Base-by-base conservation (phyloP, 2,888 invertebrate genomes). In the Iselma pallidipennis region DNA sequence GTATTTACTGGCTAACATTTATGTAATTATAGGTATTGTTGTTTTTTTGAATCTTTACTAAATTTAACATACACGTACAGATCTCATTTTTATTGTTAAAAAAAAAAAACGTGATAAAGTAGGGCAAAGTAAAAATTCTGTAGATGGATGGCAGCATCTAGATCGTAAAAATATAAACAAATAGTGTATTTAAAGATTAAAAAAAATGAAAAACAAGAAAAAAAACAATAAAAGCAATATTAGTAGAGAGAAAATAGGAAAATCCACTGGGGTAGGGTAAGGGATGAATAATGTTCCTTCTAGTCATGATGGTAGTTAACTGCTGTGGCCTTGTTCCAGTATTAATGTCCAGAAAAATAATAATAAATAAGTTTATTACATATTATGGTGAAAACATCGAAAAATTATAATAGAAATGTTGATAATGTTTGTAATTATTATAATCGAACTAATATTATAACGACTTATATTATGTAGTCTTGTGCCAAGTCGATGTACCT, bases 401-500 rank as follows among this genome's bases (percentile, higher is more conserved):
- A 71, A 59, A 63, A 57, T 65, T 63, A 54, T 60, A 63, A 28
- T 57, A 56, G 37, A 55, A 52, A 61, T 28, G 37, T 45, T 59
- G 65, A 62, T 61, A 61, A 61, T 62, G 29, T 23, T 45, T 45
- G 45, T 72, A 70, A 66, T 67, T 58, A 66, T 60, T 55, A 42
- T 9, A 45, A 42, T 25, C 21, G 42, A 55, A 60, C 29, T 42
- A 50, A 53, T 50, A 63, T 60, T 62, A 67, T 64, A 66, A 61
- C 56, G 60, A 58, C 63, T 66, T 63, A 69, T 74, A 70, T 70
- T 73, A 74, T 73, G 74, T 74, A 77, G 73, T 78, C 72, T 76
- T 89, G 90, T 90, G 90, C 90, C 90, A 90, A 89, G 89, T 89
- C 85, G 86, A 85, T 88, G 89, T 89, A 90, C 90, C 89, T 89